These are phyloP conservation scores for Clepsis dumicolana DNA, from an alignment of 2,888 invertebrate species.

Conservation along the genomic window DNA sequence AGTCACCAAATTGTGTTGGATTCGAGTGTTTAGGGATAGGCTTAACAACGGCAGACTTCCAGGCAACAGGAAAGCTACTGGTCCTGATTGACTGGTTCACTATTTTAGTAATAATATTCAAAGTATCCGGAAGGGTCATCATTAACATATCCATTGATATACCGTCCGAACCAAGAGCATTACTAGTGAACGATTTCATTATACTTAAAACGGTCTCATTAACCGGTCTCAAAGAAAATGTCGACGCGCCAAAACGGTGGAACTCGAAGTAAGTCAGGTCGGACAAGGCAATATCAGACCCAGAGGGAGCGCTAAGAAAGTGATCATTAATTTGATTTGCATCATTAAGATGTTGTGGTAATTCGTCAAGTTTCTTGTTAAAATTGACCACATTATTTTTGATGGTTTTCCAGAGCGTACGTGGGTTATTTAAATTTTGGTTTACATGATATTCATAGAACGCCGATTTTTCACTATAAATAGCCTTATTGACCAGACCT, in stretches of 20 bases:
- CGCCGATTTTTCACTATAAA: conserved; percentile 7
- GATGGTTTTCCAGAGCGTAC: conserved; percentile 10
- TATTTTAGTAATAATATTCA: conserved; percentile 6
- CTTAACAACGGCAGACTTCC: conserved; percentile 18
- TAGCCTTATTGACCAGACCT: background rate
- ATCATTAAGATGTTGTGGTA: conserved; percentile 1
- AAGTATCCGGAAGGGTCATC: conserved; percentile 7
- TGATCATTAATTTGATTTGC: conserved; percentile 2
- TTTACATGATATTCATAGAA: conserved; percentile 15
- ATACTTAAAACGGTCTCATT: background rate
- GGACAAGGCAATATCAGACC: background rate
- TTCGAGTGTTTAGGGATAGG: background rate
- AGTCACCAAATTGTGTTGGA: background rate
- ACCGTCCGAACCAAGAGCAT: background rate
- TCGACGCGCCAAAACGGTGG: background rate
- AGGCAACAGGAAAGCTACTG: conserved; percentile 7
- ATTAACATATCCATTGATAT: conserved; percentile 17
- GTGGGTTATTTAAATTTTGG: conserved; percentile 5
- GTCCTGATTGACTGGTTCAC: conserved; percentile 17
- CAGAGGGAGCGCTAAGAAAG: background rate
- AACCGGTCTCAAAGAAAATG: conserved; percentile 5
- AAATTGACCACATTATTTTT: background rate
- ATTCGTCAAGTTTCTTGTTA: background rate
- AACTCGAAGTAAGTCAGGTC: conserved; percentile 12
- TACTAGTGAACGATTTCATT: conserved; percentile 10